Evolutionary conservation across 1,140 invertebrate species (phyloP).

Genomic region (Euglossa dilemma): DNA sequence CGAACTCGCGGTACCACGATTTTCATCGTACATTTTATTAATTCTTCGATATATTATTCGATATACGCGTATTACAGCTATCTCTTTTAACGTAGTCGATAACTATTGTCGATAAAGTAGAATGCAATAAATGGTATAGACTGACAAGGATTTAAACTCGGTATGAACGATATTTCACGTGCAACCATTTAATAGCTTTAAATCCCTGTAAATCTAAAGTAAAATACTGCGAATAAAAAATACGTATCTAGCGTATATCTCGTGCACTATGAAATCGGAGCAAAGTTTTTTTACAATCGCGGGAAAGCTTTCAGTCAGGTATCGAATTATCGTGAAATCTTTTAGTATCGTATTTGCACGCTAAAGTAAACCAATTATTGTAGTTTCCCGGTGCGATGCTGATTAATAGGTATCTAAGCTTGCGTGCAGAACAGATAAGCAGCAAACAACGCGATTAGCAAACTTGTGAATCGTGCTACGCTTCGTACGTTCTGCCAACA

Average conservation of each 20-base stretch:
- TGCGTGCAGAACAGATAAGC: conserved; percentile 9
- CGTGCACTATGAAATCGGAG: not conserved
- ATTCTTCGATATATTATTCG: no score
- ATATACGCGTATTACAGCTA: no score
- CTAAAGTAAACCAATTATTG: conserved; percentile 20
- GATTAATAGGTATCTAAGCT: conserved; percentile 5
- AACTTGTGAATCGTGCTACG: not conserved
- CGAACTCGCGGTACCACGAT: no score
- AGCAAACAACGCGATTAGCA: conserved; percentile 14
- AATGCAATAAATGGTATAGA: no score
- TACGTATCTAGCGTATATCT: not conserved
- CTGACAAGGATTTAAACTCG: not conserved
- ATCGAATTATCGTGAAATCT: not conserved
- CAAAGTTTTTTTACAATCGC: not conserved
- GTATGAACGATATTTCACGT: no score
- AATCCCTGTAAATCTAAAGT: no score
- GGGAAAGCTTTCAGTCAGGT: not conserved
- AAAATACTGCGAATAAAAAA: not conserved
- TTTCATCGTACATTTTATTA: no score
- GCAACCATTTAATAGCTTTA: no score
- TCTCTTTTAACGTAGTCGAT: no score
- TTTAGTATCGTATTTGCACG: not conserved
- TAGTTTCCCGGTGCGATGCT: not conserved
- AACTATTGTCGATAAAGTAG: no score
- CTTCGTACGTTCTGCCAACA: not conserved